Conservation (phyloP, 2,888 invertebrate genomes). For the Dioctria linearis region DNA sequence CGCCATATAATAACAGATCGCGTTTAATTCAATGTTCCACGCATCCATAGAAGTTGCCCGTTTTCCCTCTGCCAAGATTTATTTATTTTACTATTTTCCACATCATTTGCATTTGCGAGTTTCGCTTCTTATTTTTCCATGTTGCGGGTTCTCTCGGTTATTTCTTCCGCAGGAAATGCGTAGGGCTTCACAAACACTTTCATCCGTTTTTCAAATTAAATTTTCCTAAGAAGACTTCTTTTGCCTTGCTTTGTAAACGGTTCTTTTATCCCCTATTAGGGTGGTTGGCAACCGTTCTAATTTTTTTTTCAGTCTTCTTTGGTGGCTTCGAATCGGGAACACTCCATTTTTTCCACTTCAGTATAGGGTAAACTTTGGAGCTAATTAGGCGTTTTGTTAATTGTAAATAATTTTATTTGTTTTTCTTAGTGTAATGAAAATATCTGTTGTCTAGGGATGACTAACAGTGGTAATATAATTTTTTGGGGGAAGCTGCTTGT, state of each 20-base stretch:
- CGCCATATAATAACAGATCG: no score
- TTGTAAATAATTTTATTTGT: constrained; percentile 67
- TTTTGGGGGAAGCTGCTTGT: constrained; percentile 11
- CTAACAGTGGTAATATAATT: neutral
- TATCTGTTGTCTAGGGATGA: neutral
- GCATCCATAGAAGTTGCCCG: constrained; percentile 28
- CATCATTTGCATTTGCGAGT: constrained; percentile 14
- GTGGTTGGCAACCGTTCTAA: neutral
- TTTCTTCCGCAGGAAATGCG: constrained; percentile 24
- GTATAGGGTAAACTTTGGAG: constrained; percentile 56
- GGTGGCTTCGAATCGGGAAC: neutral
- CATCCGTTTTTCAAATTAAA: constrained; percentile 71
- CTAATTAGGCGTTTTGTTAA: constrained; percentile 71
- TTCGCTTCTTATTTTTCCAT: constrained; percentile 1
- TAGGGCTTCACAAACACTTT: constrained; percentile 71
- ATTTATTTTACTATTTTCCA: constrained; percentile 41
- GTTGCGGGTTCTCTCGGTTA: constrained; percentile 1
- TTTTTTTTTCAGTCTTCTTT: constrained; percentile 11
- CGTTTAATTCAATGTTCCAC: neutral
- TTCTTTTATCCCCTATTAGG: constrained; percentile 38
- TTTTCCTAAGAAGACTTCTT: constrained; percentile 57
- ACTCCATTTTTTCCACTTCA: constrained; percentile 13
- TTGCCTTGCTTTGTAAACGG: constrained; percentile 25
- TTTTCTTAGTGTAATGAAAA: constrained; percentile 5
- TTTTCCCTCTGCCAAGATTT: neutral